A percentile compares a stretch with the other conserved stretches of the same genome.
phyloP scores from a whole-genome alignment of 2,888 invertebrate genomes.

The Bhutanitis thaidina region DNA sequence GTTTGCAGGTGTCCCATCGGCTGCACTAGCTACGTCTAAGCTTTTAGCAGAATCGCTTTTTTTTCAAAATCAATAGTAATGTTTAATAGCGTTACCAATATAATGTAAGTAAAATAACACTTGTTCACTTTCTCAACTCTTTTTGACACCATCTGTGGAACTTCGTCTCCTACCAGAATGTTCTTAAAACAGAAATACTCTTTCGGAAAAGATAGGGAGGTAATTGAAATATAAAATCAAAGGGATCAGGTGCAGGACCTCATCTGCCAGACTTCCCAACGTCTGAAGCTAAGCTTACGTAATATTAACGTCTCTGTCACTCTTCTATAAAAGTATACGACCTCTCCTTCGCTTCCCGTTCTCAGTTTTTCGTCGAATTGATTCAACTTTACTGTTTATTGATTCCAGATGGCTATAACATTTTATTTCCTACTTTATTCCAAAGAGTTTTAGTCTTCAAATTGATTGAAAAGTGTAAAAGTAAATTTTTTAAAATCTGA shows the following conservation, averaged over 20 bases:
- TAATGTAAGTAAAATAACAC: too few relatives aligned
- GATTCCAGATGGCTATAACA: conserved; percentile 46
- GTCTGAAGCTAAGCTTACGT: conserved; percentile 41
- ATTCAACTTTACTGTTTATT: conserved; percentile 71
- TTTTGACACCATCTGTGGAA: too few relatives aligned
- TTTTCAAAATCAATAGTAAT: too few relatives aligned
- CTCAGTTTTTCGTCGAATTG: conserved; percentile 65
- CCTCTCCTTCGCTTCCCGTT: conserved; percentile 40
- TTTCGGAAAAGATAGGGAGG: conserved; percentile 26
- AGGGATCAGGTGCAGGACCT: conserved; percentile 65
- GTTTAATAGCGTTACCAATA: too few relatives aligned
- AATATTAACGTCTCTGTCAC: conserved; percentile 43
- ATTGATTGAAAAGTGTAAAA: conserved; percentile 25
- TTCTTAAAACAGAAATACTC: not conserved
- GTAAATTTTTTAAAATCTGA: conserved; percentile 33
- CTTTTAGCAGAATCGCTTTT: too few relatives aligned
- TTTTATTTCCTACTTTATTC: conserved; percentile 40
- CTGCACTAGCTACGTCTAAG: too few relatives aligned
- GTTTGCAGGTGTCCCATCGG: too few relatives aligned
- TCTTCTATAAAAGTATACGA: conserved; percentile 31
- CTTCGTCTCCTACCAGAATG: not conserved
- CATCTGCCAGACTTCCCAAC: conserved; percentile 57
- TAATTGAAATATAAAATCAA: conserved; percentile 72
- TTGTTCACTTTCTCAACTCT: too few relatives aligned
- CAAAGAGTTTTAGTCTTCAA: conserved; percentile 31